These are phyloP conservation scores for Mastacembelus armatus DNA, from an alignment of 2,797 vertebrate species.

Conservation along the genomic window DNA sequence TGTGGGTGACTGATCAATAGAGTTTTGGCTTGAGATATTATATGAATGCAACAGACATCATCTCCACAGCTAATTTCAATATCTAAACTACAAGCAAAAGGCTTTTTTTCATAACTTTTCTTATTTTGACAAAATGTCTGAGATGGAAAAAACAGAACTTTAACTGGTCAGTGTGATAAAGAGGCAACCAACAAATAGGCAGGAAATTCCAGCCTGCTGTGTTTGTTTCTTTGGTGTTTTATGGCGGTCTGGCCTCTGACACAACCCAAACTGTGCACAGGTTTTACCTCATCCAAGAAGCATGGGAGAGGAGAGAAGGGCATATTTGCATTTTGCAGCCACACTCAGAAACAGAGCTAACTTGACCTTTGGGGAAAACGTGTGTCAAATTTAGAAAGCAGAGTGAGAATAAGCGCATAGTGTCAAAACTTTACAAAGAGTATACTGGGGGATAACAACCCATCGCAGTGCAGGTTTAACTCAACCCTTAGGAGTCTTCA, in stretches of 20 bases:
- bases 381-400: conserved; percentile 33
- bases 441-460: not conserved
- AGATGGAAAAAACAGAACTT: conserved; percentile 24
- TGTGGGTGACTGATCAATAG: not conserved
- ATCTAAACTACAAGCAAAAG: not conserved
- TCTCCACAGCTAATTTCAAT: conserved; percentile 4
- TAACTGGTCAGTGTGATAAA: conserved; percentile 52
- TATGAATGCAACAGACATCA: not conserved
- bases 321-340: conserved; percentile 59
- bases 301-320: conserved; percentile 17
- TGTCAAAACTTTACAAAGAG: conserved; percentile 11
- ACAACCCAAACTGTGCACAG: conserved; percentile 37
- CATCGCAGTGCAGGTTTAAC: not conserved
- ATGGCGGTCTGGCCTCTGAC: conserved; percentile 59
- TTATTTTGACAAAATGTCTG: conserved; percentile 59
- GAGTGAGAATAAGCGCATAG: conserved; percentile 7
- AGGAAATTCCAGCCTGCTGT: conserved; percentile 75
- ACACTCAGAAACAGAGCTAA: conserved; percentile 29
- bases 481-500: too few relatives aligned
- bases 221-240: conserved; percentile 76
- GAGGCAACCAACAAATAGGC: conserved; percentile 68
- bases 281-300: conserved; percentile 44
- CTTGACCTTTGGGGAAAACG: conserved; percentile 17
- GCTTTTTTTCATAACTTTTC: not conserved
- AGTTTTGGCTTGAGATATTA: not conserved